These are phyloP conservation scores for Autographa gamma DNA, from an alignment of 2,888 invertebrate genomes.

Conservation along the genomic window DNA sequence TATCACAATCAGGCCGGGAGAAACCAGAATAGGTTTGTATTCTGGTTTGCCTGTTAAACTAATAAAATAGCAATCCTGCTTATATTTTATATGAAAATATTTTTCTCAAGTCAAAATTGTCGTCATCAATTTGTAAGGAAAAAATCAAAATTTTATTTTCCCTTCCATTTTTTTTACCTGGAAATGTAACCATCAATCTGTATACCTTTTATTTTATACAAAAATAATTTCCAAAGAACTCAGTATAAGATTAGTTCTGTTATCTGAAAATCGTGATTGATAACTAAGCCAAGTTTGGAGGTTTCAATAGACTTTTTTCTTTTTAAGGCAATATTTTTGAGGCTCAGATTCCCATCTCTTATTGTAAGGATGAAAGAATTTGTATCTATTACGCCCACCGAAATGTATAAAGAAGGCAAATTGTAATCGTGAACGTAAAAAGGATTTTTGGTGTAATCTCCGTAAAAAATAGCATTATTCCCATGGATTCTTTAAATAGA, in stretches of 20 bases:
- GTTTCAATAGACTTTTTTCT: conserved; percentile 28
- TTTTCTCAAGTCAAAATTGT: too few relatives aligned
- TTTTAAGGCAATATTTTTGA: conserved; percentile 43
- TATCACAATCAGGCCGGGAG: too few relatives aligned
- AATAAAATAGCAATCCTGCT: too few relatives aligned
- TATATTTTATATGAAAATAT: too few relatives aligned
- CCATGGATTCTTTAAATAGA: neutral
- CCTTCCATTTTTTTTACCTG: neutral
- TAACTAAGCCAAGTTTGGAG: conserved; percentile 30
- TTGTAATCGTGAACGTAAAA: neutral
- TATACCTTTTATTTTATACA: neutral
- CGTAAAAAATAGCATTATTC: neutral
- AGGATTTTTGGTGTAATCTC: neutral
- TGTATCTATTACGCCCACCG: conserved; percentile 39
- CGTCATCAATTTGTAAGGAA: too few relatives aligned
- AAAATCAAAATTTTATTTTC: too few relatives aligned
- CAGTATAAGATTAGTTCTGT: conserved; percentile 19
- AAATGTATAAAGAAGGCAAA: neutral
- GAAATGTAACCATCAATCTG: neutral
- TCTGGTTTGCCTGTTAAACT: too few relatives aligned
- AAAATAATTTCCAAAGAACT: neutral
- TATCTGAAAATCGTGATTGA: conserved; percentile 46
- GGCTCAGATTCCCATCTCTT: conserved; percentile 35
- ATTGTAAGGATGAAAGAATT: conserved; percentile 38
- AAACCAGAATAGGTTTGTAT: too few relatives aligned